Evolutionary conservation across 30 jellyfish, hydroid and myxozoan genomes (phyloP), one percentile per base, ranked within the genome.

Genomic region (Catostylus mosaicus): DNA sequence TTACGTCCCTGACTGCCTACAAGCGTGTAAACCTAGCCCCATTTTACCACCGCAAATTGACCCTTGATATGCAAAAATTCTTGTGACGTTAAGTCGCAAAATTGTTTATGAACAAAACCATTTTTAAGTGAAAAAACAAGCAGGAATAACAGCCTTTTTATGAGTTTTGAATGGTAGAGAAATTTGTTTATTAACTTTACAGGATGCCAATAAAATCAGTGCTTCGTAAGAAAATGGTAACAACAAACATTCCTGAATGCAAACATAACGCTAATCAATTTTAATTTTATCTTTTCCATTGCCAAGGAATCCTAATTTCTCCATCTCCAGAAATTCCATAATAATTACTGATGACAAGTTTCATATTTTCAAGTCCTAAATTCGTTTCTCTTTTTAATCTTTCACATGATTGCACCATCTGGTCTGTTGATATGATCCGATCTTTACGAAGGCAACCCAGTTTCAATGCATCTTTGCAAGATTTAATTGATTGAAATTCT

Each of bases 301-400:
- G 71, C 96, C 96, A 86, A 1, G 96, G 96, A 19, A 86, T 77
- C 32, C 96, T 65, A 23, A 86, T 62, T n/a, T 75, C 89, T 9
- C 96, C 96, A 70, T 86, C 96, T 9, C 90, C 86, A 48, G 96
- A 75, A 31, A 86, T 77, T 57, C 82, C 96, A 56, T 86, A 86
- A 67, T 86, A 86, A 54, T 77, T 86, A 75, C 96, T 86, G 30
- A 86, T 77, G 1, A 86, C 63, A 12, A 86, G 83, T 10, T 68
- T 73, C 65, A 69, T 12, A 43, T 50, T 62, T 27, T 75, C 80
- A 6, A 86, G 83, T 34, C 86, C 90, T 75, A 75, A 52, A 19
- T 22, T 18, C 7, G 65, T 66, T 30, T 69, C 86, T 65, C 84
- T 22, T 46, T 73, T 73, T 11, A 84, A 46, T 33, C 95, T 23